Conservation (phyloP, 1,140 invertebrate species). For the Adelges cooleyi region DNA sequence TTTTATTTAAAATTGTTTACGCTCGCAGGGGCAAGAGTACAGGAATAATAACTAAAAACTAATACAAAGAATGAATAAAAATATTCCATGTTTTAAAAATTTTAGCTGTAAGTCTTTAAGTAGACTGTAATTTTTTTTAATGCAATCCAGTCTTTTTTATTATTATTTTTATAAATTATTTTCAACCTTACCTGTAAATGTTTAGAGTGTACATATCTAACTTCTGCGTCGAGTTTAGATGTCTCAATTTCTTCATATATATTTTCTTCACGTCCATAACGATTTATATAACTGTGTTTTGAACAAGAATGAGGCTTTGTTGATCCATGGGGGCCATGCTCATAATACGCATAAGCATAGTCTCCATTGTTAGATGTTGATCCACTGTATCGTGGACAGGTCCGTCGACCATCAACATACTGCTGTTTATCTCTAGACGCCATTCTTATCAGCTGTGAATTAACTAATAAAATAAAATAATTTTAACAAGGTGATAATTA, state of each 20-base stretch:
- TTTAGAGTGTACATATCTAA: constrained; percentile 40
- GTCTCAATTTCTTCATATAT: constrained; percentile 73
- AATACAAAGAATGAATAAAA: no score
- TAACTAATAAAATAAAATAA: no score
- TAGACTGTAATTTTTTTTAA: no score
- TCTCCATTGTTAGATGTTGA: constrained; percentile 39
- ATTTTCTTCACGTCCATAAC: constrained; percentile 72
- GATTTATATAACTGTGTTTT: constrained; percentile 49
- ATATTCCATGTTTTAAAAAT: no score
- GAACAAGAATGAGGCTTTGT: constrained; percentile 32
- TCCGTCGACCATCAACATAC: constrained; percentile 25
- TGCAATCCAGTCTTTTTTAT: no score
- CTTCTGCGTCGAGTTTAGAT: constrained; percentile 65
- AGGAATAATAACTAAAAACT: no score
- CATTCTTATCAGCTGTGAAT: no score
- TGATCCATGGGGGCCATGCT: constrained; percentile 44
- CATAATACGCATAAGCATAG: constrained; percentile 69
- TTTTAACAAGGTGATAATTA: no score
- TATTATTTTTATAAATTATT: no score
- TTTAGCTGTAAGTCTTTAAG: no score
- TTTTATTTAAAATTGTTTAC: no score
- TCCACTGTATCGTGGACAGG: constrained; percentile 33
- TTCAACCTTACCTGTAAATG: constrained; percentile 34
- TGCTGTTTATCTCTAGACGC: constrained; percentile 26
- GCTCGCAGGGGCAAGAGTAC: no score